phyloP scores from a whole-genome alignment of 1,140 invertebrate genomes.

The Heliconius eleuchia region DNA sequence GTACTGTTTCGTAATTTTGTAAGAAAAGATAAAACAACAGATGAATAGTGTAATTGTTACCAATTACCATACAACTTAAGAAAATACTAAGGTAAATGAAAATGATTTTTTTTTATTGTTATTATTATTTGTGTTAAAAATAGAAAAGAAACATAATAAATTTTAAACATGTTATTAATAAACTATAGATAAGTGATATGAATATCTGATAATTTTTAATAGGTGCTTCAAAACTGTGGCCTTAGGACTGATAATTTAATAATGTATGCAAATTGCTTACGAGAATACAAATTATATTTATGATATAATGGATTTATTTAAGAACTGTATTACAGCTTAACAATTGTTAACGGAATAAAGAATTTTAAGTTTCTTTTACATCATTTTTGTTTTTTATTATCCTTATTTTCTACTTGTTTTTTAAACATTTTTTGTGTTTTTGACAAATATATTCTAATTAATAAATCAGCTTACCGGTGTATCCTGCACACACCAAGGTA shows the following conservation, averaged over 20 bases:
- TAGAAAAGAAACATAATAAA: background rate
- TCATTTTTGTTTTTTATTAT: background rate
- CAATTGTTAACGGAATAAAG: constrained; percentile 29
- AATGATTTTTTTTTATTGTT: too few species aligned
- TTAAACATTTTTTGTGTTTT: background rate
- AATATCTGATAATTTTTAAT: constrained; percentile 5
- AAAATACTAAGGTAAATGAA: too few species aligned
- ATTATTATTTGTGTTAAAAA: too few species aligned
- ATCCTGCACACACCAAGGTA: too few species aligned
- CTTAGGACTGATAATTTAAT: constrained; percentile 35
- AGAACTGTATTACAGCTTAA: constrained; percentile 29
- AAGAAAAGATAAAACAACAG: too few species aligned
- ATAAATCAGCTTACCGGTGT: too few species aligned
- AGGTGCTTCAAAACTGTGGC: constrained; percentile 31
- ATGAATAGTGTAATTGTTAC: too few species aligned
- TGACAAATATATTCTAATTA: background rate
- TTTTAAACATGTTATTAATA: background rate
- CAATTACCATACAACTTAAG: too few species aligned
- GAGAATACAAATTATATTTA: constrained; percentile 26
- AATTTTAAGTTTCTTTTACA: constrained; percentile 28
- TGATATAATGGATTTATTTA: constrained; percentile 22
- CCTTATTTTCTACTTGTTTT: background rate
- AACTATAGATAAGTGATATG: background rate
- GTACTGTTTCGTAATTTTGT: background rate
- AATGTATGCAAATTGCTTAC: constrained; percentile 20